Base-by-base conservation (phyloP, 2,888 invertebrate genomes). In the Cheiracanthium punctorium region DNA sequence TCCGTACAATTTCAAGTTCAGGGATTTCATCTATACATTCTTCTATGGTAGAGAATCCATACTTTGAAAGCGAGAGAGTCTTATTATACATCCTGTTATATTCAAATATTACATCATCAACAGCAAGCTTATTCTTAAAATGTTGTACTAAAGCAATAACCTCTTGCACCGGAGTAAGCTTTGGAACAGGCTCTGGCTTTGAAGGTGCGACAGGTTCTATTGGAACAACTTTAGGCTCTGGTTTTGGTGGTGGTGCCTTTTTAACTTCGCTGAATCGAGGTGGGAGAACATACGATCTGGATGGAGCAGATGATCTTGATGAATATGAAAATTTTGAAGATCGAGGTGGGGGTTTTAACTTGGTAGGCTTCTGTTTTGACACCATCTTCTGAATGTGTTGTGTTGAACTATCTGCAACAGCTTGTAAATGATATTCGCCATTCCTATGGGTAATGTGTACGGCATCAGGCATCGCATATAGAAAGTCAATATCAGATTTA, bases 361-460 rank as follows among this genome's bases (percentile, higher is more conserved):
- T 58, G 1, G 24, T 24, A 17, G 58, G 58, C 17, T 58, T 58
- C 30, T 85, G 84, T 32, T 73, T 85, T 1, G 29, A 5, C 52
- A 85, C 84, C 52, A 85, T 73, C 12, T 85, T 79, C n/a, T 80
- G 74, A 20, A 85, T 85, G 17, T 85, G 84, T 67, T 79, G 29
- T 29, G 84, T 73, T 12, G 17, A 43, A 41, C 74, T 58, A 77
- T 85, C 77, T 17, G 74, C 84, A 70, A 85, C 24, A 1, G 32
- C 72, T 24, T 8, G n/a, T 2, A 85, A 52, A 58, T 58, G 58
- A 70, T 41, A 41, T 12, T 52, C 37, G 1, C 69, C 24, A 1
- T 8, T 20, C 8, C 79, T 73, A 17, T 28, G 20, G 24, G 29
- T 17, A 20, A 85, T 58, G 24, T 58, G 29, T 17, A 85, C 74